Conservation (phyloP, 2,113 vertebrate species). For the Emydura subglobosa region DNA sequence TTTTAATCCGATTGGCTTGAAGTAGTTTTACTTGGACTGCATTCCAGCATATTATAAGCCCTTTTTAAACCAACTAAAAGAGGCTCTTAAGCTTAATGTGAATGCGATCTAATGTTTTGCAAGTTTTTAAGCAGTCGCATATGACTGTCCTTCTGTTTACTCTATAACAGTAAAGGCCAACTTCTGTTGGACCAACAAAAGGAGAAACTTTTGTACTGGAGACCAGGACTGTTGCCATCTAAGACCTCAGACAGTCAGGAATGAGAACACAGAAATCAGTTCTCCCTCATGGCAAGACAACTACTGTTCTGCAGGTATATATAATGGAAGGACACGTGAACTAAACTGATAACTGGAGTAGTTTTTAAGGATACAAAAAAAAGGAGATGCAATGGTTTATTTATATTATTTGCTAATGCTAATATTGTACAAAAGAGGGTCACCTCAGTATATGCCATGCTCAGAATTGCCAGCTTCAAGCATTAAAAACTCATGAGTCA, state of each 20-base stretch:
- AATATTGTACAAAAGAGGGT: not conserved
- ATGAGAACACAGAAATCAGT: not conserved
- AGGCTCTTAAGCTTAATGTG: not conserved
- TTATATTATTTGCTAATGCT: not conserved
- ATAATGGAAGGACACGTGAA: not conserved
- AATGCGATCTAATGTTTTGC: not conserved
- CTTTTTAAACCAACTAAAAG: not conserved
- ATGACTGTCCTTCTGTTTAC: not conserved
- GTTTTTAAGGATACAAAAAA: not conserved
- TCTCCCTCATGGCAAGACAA: not conserved
- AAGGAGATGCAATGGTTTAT: not conserved
- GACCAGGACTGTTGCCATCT: rapidly evolving
- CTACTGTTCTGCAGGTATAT: rapidly evolving
- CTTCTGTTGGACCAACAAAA: not conserved
- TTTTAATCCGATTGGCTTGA: rapidly evolving
- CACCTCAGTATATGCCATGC: rapidly evolving
- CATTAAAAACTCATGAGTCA: not conserved
- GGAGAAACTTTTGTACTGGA: not conserved
- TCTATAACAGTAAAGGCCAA: rapidly evolving
- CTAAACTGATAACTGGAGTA: not conserved
- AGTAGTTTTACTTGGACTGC: rapidly evolving
- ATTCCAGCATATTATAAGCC: not conserved
- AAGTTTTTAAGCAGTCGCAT: not conserved
- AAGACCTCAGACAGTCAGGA: not conserved
- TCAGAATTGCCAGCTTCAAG: not conserved